A percentile compares a stretch with the other conserved stretches of the same genome.
These are phyloP conservation scores for Arvicanthis niloticus DNA, from an alignment of 2,113 vertebrate genomes.

Conservation along the genomic window DNA sequence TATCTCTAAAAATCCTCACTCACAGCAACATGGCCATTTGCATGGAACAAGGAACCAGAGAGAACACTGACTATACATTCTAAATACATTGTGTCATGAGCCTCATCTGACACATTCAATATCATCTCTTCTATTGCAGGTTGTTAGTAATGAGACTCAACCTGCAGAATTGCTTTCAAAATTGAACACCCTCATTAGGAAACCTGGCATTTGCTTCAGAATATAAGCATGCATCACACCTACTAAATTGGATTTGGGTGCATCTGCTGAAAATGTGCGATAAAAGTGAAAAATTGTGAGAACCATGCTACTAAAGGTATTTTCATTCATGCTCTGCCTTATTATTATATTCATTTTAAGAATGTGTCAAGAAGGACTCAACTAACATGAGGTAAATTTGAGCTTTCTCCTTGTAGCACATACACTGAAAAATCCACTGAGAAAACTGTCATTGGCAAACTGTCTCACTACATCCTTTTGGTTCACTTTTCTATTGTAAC, in stretches of 20 bases:
- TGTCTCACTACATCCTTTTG: not conserved
- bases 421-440: not conserved
- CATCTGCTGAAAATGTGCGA: not conserved
- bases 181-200: not conserved
- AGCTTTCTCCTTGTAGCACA: not conserved
- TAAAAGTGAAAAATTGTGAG: not conserved
- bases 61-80: not conserved
- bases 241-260: not conserved
- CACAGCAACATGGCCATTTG: not conserved
- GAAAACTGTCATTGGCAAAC: not conserved
- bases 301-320: not conserved
- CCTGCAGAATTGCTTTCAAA: slow-evolving; percentile 14
- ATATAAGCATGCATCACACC: not conserved
- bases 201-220: not conserved
- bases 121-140: not conserved
- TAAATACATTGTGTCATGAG: not conserved
- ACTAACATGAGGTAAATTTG: not conserved
- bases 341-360: not conserved
- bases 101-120: not conserved
- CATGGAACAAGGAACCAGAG: not conserved
- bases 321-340: not conserved
- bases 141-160: not conserved
- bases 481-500: not conserved
- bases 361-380: not conserved
- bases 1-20: not conserved